A percentile compares a stretch with the other conserved stretches of the same genome.
Evolutionary conservation across 2,113 vertebrate species (phyloP).

Genomic region (Colius striatus): DNA sequence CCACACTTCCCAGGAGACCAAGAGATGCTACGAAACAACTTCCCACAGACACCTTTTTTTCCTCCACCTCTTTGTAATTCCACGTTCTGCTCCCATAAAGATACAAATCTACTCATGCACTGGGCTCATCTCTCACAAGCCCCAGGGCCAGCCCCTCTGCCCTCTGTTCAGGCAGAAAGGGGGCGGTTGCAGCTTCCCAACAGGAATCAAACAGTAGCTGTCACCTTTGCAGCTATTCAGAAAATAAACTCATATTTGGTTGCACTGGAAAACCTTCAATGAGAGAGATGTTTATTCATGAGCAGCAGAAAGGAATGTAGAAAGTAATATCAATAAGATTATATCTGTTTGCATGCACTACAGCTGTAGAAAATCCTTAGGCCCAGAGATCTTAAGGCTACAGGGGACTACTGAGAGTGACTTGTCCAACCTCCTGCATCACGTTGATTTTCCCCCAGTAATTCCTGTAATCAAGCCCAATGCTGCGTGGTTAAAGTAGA

Average conservation of each 20-base stretch:
- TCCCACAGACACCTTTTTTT: background rate
- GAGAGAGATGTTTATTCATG: background rate
- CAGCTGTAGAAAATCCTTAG: background rate
- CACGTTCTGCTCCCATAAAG: background rate
- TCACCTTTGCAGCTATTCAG: background rate
- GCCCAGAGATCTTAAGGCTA: background rate
- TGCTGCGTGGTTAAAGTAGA: background rate
- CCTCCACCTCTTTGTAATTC: background rate
- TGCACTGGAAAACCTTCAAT: background rate
- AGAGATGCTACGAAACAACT: background rate
- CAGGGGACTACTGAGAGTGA: background rate
- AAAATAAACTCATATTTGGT: background rate
- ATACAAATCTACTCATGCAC: background rate
- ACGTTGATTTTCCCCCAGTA: background rate
- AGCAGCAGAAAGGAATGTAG: background rate
- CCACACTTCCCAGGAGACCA: slow-evolving; percentile 29
- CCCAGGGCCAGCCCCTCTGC: background rate
- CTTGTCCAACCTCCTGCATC: background rate
- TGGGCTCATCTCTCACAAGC: background rate
- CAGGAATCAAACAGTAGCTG: background rate
- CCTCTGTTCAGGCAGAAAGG: background rate
- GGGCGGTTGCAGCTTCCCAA: fast-evolving
- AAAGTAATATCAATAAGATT: background rate
- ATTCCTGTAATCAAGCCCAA: background rate
- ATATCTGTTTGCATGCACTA: background rate